Evolutionary conservation across 1,140 invertebrate species (phyloP), one percentile per base, ranked within the genome.

Genomic region (Riptortus pedestris): DNA sequence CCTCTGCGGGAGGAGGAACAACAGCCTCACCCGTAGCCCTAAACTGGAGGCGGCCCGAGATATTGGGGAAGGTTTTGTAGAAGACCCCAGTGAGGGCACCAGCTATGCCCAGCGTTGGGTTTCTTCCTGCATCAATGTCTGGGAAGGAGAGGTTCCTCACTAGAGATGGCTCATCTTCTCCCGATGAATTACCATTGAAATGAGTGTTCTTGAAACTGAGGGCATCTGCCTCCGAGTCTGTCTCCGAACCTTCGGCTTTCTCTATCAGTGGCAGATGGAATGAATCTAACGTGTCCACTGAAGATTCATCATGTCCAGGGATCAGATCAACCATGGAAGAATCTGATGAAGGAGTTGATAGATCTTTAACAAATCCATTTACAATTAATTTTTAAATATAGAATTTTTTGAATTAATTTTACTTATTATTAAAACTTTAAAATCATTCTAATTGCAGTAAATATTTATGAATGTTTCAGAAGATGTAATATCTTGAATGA

Each of bases 111-210:
- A 14, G 14, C 2, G 14, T n/a, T 2, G 31, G 4, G 0, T 18
- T 18, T 1, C 43, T n/a, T 1, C 20, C 16, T 22, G 29, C 4
- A 28, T 26, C 43, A 16, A 59, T 31, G 22, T 65, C 64, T 7
- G 64, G 64, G n/a, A 65, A 65, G 16, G 31, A 47, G 18, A 65
- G 47, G 31, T 65, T 59, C 52, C 51, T 60, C 16, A 55, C 45
- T 14, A 65, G 28, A 5, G 58, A 55, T 3, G 24, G 18, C 20
- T 65, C 64, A 4, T 65, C 64, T 24, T 47, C 58, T 5, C 33
- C 18, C 14, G 58, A 65, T 22, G 43, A 43, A 27, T 58, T 47
- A 5, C 59, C 58, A 27, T 65, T 60, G 58, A 65, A 65, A 24
- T 65, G 64, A 3, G 58, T 51, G 18, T 58, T 58, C 18, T 59